phyloP scores from a whole-genome alignment of 2,113 vertebrate genomes.

The Falcunculus frontatus region DNA sequence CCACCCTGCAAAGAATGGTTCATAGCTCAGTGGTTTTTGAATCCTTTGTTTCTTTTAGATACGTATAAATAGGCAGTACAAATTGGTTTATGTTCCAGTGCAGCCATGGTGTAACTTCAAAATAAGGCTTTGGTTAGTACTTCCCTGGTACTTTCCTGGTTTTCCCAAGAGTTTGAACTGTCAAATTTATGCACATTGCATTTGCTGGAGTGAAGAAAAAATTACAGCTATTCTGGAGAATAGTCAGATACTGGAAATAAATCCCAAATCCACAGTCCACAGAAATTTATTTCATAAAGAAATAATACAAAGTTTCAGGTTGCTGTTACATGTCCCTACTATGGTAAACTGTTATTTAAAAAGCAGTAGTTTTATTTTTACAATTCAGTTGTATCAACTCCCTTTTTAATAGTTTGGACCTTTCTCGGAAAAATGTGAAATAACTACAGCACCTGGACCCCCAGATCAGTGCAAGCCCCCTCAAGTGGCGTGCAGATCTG shows the following conservation, averaged over 20 bases:
- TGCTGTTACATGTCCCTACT: background rate
- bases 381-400: background rate
- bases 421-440: slow-evolving; percentile 87
- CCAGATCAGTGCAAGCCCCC: slow-evolving; percentile 89
- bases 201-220: background rate
- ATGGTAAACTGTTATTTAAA: background rate
- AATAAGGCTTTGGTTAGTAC: background rate
- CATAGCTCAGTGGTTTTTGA: background rate
- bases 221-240: background rate
- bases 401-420: slow-evolving; percentile 81
- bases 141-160: background rate
- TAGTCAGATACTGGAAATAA: background rate
- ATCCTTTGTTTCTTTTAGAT: background rate
- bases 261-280: background rate
- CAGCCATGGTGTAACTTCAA: background rate
- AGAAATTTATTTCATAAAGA: background rate
- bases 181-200: background rate
- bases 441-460: slow-evolving; percentile 89
- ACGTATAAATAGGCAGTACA: background rate
- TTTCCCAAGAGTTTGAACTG: background rate
- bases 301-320: background rate
- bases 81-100: background rate
- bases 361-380: background rate
- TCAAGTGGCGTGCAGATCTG: slow-evolving; percentile 84
- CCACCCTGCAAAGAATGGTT: background rate